A percentile compares a stretch with the other conserved stretches of the same genome.
phyloP scores from a whole-genome alignment of 1,140 invertebrate species.

The Drosophila prosaltans region DNA sequence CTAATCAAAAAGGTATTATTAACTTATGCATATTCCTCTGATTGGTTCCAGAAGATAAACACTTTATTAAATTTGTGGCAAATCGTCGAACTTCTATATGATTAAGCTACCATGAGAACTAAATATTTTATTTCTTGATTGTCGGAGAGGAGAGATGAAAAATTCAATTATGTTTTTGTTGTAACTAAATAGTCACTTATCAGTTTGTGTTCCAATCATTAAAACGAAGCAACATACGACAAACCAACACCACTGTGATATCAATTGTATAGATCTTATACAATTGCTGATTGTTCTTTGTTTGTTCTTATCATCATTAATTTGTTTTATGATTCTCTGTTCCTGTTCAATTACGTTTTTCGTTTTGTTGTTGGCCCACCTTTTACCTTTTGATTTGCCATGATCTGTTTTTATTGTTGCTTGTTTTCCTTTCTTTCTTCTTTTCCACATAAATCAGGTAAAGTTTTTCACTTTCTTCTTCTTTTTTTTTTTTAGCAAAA shows the following conservation, averaged over 20 bases:
- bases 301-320: slow-evolving; percentile 12
- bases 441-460: not conserved
- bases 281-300: slow-evolving; percentile 9
- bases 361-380: not conserved
- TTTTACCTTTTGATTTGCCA: slow-evolving; percentile 1
- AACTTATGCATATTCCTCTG: too few relatives aligned
- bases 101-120: too few relatives aligned
- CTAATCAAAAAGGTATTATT: too few relatives aligned
- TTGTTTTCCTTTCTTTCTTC: not conserved
- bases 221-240: not conserved
- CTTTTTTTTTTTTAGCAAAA: slow-evolving; percentile 19
- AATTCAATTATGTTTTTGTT: slow-evolving; percentile 6
- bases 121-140: too few relatives aligned
- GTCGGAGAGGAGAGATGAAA: not conserved
- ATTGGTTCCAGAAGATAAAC: too few relatives aligned
- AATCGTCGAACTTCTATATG: too few relatives aligned
- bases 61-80: too few relatives aligned
- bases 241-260: not conserved
- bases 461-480: not conserved
- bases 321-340: slow-evolving; percentile 14
- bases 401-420: not conserved
- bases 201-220: slow-evolving; percentile 6
- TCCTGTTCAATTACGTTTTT: slow-evolving; percentile 12
- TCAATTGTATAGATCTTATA: slow-evolving; percentile 14
- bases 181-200: slow-evolving; percentile 3